Conservation (phyloP, 2,888 invertebrate species). For the Magallana nippona region DNA sequence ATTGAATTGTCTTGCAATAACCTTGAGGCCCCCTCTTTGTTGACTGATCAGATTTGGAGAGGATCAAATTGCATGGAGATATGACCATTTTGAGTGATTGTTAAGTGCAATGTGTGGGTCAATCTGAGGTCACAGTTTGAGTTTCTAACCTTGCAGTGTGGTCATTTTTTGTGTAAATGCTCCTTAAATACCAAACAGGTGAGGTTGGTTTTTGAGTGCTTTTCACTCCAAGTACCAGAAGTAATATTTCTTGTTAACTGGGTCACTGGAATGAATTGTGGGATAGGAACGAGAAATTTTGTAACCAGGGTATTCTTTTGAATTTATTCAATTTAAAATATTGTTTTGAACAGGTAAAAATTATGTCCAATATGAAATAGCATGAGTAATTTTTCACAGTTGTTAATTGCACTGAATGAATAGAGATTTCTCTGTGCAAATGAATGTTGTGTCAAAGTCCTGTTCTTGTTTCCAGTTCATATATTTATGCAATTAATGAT, state of each 20-base stretch:
- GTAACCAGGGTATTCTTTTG: conserved; percentile 8
- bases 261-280: background rate
- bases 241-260: background rate
- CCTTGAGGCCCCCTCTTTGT: conserved; percentile 9
- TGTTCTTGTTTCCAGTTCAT: background rate
- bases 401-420: too few relatives aligned
- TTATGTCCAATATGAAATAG: too few relatives aligned
- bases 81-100: conserved; percentile 31
- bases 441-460: too few relatives aligned
- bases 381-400: too few relatives aligned
- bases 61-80: conserved; percentile 31
- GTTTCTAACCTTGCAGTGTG: conserved; percentile 16
- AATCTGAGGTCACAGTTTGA: conserved; percentile 3
- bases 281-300: conserved; percentile 15
- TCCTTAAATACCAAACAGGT: conserved; percentile 33
- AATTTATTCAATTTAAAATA: background rate
- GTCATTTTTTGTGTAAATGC: conserved; percentile 33
- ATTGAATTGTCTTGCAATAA: conserved; percentile 20
- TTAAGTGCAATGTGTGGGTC: conserved; percentile 30
- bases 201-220: conserved; percentile 28
- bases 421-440: too few relatives aligned
- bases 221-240: conserved; percentile 7
- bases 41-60: conserved; percentile 22
- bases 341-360: too few relatives aligned
- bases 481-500: background rate